Base-by-base conservation (phyloP, 2,888 invertebrate species). In the Gryllus longicercus region DNA sequence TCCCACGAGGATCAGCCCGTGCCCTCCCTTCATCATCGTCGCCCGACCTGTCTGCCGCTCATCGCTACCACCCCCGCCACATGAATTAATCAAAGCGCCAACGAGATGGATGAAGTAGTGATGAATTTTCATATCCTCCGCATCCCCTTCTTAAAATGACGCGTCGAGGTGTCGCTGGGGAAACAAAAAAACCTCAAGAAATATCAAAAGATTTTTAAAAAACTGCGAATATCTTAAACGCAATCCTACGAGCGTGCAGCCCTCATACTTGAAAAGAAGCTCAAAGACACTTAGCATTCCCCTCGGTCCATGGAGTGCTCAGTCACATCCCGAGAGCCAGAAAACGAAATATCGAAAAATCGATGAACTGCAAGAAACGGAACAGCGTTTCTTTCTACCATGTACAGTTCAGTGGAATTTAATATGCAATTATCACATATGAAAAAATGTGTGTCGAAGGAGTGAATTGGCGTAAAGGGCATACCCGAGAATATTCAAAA, bases 81-180 rank as follows among this genome's bases (percentile, higher is more conserved):
- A 82, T 83, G 82, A 83, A 83, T 83, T 83, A 82, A 83, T 83
- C 82, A 83, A 80, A 79, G 82, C 81, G 25, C n/a, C 63, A 12
- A 51, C 50, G 80, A 81, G 76, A 82, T 78, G 82, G 81, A 81
- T 81, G 81, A 81, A 81, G 81, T 80, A 80, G 80, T 81, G 82
- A 82, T 83, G 83, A 83, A 83, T 83, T 83, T 83, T 83, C 82
- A 83, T 83, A 83, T 82, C 81, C 74, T 38, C 79, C 74, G 75
- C 63, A 63, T 63, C 63, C 63, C 63, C 63, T 63, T 63, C 63
- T 63, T 11, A 50, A 51, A 49, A 50, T 21, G 76, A 38, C n/a
- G 25, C 21, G 63, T 21, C 38, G 76, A 51, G 75, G 50, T 49
- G 75, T 49, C 38, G 63, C 12, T 16, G 50, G 38, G 63, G 79